Evolutionary conservation across 1,140 invertebrate species (phyloP).

Genomic region (Calephelis virginiensis): DNA sequence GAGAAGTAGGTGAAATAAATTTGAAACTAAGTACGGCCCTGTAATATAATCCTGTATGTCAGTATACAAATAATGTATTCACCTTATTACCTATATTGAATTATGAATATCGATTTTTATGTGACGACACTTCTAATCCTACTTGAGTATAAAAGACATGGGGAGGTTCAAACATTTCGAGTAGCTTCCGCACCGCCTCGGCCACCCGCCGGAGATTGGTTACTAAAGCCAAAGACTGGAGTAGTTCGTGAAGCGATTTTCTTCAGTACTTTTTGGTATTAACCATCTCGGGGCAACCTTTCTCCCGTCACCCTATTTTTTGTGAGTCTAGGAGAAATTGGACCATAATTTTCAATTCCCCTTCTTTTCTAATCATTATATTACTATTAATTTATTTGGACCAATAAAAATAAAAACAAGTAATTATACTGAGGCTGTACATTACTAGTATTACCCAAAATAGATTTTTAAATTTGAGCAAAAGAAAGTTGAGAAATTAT

Average conservation of each 20-base stretch:
- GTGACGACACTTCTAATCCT: slow-evolving; percentile 56
- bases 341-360: neutral
- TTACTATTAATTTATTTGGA: neutral
- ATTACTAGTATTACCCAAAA: too few species aligned
- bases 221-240: slow-evolving; percentile 72
- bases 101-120: slow-evolving; percentile 72
- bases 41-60: slow-evolving; percentile 13
- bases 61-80: slow-evolving; percentile 30
- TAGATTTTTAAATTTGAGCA: too few species aligned
- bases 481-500: too few species aligned
- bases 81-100: slow-evolving; percentile 62
- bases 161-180: slow-evolving; percentile 40
- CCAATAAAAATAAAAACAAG: too few species aligned
- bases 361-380: neutral
- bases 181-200: slow-evolving; percentile 70
- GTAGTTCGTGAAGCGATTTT: slow-evolving; percentile 79
- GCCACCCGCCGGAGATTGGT: slow-evolving; percentile 64
- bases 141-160: slow-evolving; percentile 61
- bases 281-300: slow-evolving; percentile 60
- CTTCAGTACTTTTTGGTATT: slow-evolving; percentile 75
- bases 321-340: slow-evolving; percentile 42
- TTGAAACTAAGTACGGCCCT: neutral
- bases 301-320: slow-evolving; percentile 36
- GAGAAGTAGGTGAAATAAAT: neutral
- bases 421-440: too few species aligned